Percentiles rank a stretch among this genome's conserved stretches.
Conservation (phyloP, 2,888 invertebrate genomes). For the Ashinkailepas kermadecensis region DNA sequence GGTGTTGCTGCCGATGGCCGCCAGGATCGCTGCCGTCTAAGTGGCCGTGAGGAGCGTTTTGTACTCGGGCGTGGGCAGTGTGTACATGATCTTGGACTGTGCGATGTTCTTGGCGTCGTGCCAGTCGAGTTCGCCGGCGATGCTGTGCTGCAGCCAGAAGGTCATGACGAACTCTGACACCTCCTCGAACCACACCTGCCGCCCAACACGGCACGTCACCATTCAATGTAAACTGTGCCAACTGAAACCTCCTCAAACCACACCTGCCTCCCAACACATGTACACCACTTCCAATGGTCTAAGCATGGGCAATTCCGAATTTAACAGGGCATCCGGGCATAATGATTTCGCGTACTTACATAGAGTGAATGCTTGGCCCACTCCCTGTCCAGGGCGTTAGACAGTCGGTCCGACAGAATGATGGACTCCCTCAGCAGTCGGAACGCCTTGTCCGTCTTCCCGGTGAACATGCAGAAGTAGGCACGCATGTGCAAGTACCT, state of each 20-base stretch:
- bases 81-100: slow-evolving; percentile 17
- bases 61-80: slow-evolving; percentile 11
- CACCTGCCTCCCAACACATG: no score
- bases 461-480: slow-evolving; percentile 11
- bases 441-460: slow-evolving; percentile 19
- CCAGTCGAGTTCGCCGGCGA: slow-evolving; percentile 11
- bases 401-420: neutral
- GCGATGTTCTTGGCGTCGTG: slow-evolving; percentile 20
- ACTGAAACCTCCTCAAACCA: no score
- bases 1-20: no score
- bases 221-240: no score
- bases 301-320: no score
- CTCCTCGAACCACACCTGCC: slow-evolving; percentile 19
- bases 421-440: neutral
- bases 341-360: neutral
- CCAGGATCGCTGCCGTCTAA: neutral
- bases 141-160: slow-evolving; percentile 18
- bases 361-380: slow-evolving; percentile 17
- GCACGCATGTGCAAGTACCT: slow-evolving; percentile 1
- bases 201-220: no score
- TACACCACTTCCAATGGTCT: no score
- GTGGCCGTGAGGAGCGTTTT: neutral
- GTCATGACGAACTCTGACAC: slow-evolving; percentile 15
- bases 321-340: no score
- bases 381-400: neutral